These are phyloP conservation scores for Clostera curtula DNA, from an alignment of 2,888 invertebrate genomes.

Conservation along the genomic window DNA sequence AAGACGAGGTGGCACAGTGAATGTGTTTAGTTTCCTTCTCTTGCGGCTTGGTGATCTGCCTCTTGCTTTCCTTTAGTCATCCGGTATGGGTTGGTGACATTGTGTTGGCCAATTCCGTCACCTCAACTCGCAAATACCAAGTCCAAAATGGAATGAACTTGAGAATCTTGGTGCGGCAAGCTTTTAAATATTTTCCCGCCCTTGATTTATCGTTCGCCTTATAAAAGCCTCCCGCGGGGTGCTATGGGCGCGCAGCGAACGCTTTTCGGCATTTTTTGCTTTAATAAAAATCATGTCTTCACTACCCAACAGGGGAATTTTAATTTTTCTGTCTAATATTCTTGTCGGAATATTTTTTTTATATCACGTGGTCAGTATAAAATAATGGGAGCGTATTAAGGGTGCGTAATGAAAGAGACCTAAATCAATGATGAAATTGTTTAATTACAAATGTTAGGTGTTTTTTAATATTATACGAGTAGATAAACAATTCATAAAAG, in stretches of 20 bases:
- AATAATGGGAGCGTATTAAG: constrained; percentile 24
- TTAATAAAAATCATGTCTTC: constrained; percentile 57
- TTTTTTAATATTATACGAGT: too few species aligned
- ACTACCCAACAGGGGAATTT: constrained; percentile 44
- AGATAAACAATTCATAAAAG: too few species aligned
- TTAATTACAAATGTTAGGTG: too few species aligned
- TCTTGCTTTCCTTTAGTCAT: too few species aligned
- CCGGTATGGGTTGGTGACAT: too few species aligned
- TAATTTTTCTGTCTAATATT: constrained; percentile 54
- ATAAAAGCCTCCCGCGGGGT: constrained; percentile 67
- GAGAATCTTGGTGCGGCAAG: constrained; percentile 41
- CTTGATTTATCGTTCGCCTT: constrained; percentile 68
- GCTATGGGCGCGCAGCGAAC: constrained; percentile 28
- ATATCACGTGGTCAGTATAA: constrained; percentile 41
- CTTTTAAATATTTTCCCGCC: constrained; percentile 59
- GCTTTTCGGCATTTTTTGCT: constrained; percentile 55
- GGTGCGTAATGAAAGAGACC: constrained; percentile 11
- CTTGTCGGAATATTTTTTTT: constrained; percentile 33
- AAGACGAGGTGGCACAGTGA: too few species aligned
- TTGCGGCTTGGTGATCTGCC: too few species aligned
- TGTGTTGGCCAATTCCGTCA: too few species aligned
- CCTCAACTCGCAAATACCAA: too few species aligned
- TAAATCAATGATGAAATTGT: too few species aligned
- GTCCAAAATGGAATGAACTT: constrained; percentile 21
- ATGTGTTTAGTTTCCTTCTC: too few species aligned